A percentile compares a stretch with the other conserved stretches of the same genome.
phyloP scores from a whole-genome alignment of 2,113 vertebrate species.

The Cryptoleucopteryx plumbea region DNA sequence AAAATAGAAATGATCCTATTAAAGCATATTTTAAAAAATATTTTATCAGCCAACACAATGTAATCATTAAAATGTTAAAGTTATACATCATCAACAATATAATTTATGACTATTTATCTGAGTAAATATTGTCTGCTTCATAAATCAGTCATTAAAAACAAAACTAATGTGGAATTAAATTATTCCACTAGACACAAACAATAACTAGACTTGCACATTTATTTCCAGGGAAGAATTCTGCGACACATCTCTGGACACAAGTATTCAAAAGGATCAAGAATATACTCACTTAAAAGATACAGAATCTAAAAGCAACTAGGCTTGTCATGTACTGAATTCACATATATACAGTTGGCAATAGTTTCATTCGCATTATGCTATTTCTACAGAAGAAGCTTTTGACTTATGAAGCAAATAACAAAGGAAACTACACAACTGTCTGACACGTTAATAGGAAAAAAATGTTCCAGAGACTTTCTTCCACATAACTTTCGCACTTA shows the following conservation, averaged over 20 bases:
- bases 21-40: neutral
- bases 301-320: neutral
- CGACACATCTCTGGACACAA: neutral
- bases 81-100: neutral
- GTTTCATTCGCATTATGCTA: neutral
- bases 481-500: neutral
- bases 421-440: neutral
- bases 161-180: neutral
- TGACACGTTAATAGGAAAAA: constrained; percentile 48
- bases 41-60: neutral
- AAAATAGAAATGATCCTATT: neutral
- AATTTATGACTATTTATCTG: neutral
- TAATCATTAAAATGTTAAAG: neutral
- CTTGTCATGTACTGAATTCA: neutral
- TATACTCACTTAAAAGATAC: neutral
- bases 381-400: neutral
- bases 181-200: neutral
- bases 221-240: neutral
- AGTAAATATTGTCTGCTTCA: neutral
- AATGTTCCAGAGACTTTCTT: neutral
- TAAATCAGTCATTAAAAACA: neutral
- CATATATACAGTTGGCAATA: neutral
- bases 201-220: neutral
- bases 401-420: neutral
- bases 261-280: neutral